Evolutionary conservation across 2,113 vertebrate genomes (phyloP).

Genomic region (Numenius arquata): DNA sequence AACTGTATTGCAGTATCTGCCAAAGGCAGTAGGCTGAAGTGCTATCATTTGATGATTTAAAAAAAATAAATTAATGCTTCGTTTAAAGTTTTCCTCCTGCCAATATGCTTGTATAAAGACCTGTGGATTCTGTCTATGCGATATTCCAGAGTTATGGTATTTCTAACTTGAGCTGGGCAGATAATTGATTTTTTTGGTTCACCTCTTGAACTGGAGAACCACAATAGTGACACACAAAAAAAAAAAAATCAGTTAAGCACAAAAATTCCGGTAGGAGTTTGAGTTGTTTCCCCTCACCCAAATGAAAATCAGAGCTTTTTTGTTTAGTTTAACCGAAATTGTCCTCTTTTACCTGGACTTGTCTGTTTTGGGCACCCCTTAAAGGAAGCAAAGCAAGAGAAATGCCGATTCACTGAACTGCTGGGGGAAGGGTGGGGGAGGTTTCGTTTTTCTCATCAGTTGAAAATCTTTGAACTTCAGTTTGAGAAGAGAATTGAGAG

Average conservation of each 20-base stretch:
- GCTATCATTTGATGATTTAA: not conserved
- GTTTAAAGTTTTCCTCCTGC: not conserved
- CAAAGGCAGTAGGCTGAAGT: not conserved
- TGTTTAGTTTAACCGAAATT: not conserved
- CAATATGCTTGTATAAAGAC: not conserved
- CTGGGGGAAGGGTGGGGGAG: not conserved
- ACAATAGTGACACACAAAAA: not conserved
- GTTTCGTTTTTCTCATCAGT: not conserved
- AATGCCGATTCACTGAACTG: not conserved
- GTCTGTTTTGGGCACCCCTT: not conserved
- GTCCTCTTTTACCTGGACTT: not conserved
- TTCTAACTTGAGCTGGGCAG: not conserved
- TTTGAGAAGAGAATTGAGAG: not conserved
- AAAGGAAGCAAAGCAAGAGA: not conserved
- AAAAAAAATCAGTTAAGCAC: not conserved
- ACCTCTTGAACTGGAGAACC: not conserved
- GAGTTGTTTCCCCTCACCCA: not conserved
- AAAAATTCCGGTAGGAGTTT: not conserved
- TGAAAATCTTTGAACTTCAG: not conserved
- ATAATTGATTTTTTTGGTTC: slow-evolving; percentile 27
- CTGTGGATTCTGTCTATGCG: not conserved
- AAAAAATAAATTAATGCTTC: not conserved
- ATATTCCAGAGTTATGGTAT: not conserved
- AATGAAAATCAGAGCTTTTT: not conserved
- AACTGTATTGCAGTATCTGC: not conserved